Evolutionary conservation across 2,113 vertebrate species (phyloP), one percentile per base, ranked within the genome.

Genomic region (Proteles cristata): DNA sequence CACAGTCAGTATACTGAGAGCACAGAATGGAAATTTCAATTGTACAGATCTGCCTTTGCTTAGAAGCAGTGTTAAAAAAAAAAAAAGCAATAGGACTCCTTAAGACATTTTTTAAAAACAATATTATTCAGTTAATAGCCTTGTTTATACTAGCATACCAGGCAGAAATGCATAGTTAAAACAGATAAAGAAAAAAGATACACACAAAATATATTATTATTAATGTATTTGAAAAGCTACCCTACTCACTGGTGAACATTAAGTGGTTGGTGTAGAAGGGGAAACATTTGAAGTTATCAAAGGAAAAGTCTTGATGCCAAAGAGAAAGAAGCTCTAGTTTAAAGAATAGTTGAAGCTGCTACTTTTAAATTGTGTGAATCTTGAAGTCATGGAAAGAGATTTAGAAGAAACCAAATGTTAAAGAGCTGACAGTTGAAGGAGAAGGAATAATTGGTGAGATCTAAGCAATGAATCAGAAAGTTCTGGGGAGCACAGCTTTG

Each of bases 251-350:
- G 94, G 93, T 96, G 66, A 98, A 93, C 96, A 97, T 96, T 98
- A 98, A 98, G 76, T 93, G 92, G 94, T 90, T 96, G 81, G 96
- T 95, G 73, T 76, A 92, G 83, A 97, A 25, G 39, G 87, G 43
- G 88, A 97, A 98, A 76, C 66, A 97, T 97, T 97, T 98, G 97
- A 98, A 98, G 94, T 96, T 98, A 98, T 98, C 97, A 98, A 97
- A 98, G 97, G 65, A 76, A 88, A 98, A 96, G 65, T 88, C 96
- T 97, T 97, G 92, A 94, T 97, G 97, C 97, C 95, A 96, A 90
- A 98, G 97, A 98, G 87, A 98, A 98, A 98, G 43, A 88, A 91
- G 53, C 84, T 92, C 91, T 79, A 16, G 35, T 77, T 97, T 96
- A 96, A 98, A 98, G 87, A 94, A 93, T 0, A 0, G 74, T 90